phyloP scores from a whole-genome alignment of 2,113 vertebrate species.

The Reinhardtius hippoglossoides region DNA sequence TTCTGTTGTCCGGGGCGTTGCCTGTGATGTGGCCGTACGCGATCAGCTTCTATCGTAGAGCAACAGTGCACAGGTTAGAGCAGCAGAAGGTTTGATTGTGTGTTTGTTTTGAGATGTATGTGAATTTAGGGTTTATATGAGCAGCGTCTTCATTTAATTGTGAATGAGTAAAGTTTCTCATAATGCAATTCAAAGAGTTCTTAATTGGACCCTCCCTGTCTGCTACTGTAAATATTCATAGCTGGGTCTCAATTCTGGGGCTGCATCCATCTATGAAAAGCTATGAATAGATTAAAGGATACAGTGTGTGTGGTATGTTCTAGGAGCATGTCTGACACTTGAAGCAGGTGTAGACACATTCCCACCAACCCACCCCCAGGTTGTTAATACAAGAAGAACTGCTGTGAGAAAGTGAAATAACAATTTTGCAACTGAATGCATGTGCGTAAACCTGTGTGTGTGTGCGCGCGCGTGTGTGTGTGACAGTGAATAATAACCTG shows the following conservation, averaged over 20 bases:
- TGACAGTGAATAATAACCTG: slow-evolving; percentile 82
- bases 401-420: background rate
- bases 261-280: background rate
- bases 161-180: background rate
- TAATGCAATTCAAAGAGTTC: background rate
- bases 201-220: background rate
- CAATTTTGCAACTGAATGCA: background rate
- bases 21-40: slow-evolving; percentile 98
- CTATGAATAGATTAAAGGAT: background rate
- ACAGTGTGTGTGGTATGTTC: slow-evolving; percentile 4
- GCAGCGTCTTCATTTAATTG: background rate
- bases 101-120: background rate
- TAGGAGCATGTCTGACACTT: background rate
- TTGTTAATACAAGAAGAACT: background rate
- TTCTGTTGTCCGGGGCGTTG: slow-evolving; percentile 91
- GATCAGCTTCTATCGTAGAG: slow-evolving; percentile 90
- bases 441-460: background rate
- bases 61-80: background rate
- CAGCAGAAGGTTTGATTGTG: background rate
- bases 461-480: background rate
- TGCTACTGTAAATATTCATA: background rate
- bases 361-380: background rate
- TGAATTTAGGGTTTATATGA: background rate
- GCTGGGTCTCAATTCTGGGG: background rate
- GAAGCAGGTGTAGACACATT: slow-evolving; percentile 24